A percentile compares a stretch with the other conserved stretches of the same genome.
These are phyloP conservation scores for Ceratothoa steindachneri DNA, from an alignment of 2,888 invertebrate genomes.

Conservation along the genomic window DNA sequence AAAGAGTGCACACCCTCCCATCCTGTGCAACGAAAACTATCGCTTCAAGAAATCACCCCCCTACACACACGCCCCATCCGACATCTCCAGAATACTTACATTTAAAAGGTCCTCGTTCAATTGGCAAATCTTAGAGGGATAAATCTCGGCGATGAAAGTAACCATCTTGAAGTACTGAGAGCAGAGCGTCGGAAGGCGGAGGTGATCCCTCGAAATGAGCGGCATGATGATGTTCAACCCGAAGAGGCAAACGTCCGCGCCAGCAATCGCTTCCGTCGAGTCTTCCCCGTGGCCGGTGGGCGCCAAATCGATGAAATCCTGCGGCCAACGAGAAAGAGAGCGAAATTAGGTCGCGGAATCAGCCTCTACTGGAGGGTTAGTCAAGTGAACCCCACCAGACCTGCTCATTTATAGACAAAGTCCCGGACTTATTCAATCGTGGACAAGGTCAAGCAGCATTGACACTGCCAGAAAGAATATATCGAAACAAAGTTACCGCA, in stretches of 20 bases:
- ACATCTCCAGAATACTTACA: constrained; percentile 25
- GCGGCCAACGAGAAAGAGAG: too few relatives aligned
- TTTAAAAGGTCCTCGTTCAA: constrained; percentile 40
- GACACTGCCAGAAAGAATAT: too few relatives aligned
- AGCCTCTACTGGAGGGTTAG: too few relatives aligned
- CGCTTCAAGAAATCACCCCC: too few relatives aligned
- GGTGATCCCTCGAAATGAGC: constrained; percentile 65
- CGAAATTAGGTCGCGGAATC: not conserved
- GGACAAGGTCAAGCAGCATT: too few relatives aligned
- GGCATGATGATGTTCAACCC: constrained; percentile 70
- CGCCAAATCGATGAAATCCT: constrained; percentile 58
- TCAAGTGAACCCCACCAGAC: too few relatives aligned
- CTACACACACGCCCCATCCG: too few relatives aligned
- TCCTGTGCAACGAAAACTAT: too few relatives aligned
- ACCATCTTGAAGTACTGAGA: constrained; percentile 64
- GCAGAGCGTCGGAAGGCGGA: constrained; percentile 67
- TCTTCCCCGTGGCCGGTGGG: constrained; percentile 49
- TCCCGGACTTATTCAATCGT: too few relatives aligned
- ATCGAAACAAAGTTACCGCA: too few relatives aligned
- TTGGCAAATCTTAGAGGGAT: constrained; percentile 61
- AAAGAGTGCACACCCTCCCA: too few relatives aligned
- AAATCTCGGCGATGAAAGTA: constrained; percentile 63
- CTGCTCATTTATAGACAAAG: too few relatives aligned
- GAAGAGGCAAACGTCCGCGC: constrained; percentile 64
- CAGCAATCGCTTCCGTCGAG: constrained; percentile 48